These are phyloP conservation scores for Drosophila kurseongensis DNA, from an alignment of 1,140 invertebrate genomes.

Conservation along the genomic window DNA sequence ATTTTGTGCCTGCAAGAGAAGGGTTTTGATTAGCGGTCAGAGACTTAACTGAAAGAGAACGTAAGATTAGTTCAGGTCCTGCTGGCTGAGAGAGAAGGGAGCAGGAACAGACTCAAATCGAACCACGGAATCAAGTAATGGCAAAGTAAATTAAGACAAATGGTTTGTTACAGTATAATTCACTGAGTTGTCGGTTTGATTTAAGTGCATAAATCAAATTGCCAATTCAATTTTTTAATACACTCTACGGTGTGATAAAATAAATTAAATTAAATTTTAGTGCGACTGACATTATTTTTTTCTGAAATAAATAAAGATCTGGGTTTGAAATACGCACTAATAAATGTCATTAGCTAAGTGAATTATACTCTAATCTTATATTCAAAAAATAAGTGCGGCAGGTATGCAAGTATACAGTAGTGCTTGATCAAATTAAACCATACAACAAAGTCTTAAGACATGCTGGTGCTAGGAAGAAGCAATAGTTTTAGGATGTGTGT, in stretches of 20 bases:
- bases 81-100: slow-evolving; percentile 17
- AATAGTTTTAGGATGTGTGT: not conserved
- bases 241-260: no score
- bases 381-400: not conserved
- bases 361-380: not conserved
- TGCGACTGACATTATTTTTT: no score
- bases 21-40: slow-evolving; percentile 38
- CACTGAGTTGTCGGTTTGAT: not conserved
- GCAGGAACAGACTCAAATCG: slow-evolving; percentile 9
- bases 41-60: slow-evolving; percentile 57
- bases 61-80: slow-evolving; percentile 28
- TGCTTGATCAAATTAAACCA: not conserved
- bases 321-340: no score
- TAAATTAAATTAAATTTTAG: not conserved
- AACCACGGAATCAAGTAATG: not conserved
- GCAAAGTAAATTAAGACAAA: not conserved
- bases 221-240: not conserved
- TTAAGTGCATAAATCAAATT: not conserved
- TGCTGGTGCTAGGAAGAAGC: slow-evolving; percentile 5
- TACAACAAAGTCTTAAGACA: not conserved
- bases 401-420: not conserved
- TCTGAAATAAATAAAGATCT: no score
- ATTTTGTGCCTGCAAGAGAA: slow-evolving; percentile 59
- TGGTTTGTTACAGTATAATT: not conserved
- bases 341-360: not conserved